Evolutionary conservation across 1,140 invertebrate species (phyloP), one percentile per base, ranked within the genome.

Genomic region (Bombus affinis): DNA sequence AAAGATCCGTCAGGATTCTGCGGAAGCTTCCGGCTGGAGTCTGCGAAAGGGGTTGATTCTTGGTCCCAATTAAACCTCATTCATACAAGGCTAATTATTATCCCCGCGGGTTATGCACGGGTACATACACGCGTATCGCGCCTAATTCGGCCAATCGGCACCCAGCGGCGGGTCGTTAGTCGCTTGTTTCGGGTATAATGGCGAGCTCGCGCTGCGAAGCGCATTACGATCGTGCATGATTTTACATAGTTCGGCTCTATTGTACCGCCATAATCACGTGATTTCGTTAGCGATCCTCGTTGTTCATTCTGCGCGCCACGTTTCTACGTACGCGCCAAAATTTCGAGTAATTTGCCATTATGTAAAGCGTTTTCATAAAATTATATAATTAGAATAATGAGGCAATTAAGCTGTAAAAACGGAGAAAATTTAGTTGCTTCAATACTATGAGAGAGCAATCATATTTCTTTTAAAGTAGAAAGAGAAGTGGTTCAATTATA

Each of bases 41-140:
- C 74, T 28, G 47, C 80, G 81, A 90, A 92, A 90, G 90, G 92
- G 90, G 90, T 89, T 85, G 86, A 87, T 86, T 81, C 81, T 78
- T 68, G 62, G 72, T 82, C 90, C 91, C 93, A 95, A 94, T 95
- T 94, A 94, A 93, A 92, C 80, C 91, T 92, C 93, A 94, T 95
- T 95, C 94, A 94, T 93, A 92, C 81, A 72, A 80, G 88, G 89
- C 91, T 94, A 94, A 94, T 94, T 94, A 94, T 94, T 91, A 92
- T 93, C 91, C 89, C 91, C 89, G 90, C 87, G 72, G 89, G 90
- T 89, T 81, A 87, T 86, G 81, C 87, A 71, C 82, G 85, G 76
- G 62, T 91, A 90, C 81, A 59, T 88, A 71, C 76, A 83, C 86
- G 83, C 88, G 76, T 92, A 93, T 92, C 91, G 86, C 86, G 86